phyloP scores from a whole-genome alignment of 2,888 invertebrate species.

The Osedax frankpressi region DNA sequence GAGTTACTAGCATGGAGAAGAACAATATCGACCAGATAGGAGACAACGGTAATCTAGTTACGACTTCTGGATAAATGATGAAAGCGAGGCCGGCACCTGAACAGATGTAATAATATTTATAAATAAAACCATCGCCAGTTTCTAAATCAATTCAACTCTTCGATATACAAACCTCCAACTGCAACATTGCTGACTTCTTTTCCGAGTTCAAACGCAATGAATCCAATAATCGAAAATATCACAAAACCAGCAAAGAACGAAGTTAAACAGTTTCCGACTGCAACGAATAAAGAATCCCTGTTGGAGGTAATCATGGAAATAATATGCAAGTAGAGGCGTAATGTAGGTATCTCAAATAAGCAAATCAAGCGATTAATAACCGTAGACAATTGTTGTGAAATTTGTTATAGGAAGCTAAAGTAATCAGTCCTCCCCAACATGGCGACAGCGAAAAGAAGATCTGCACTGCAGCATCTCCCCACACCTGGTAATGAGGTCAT shows the following conservation, averaged over 20 bases:
- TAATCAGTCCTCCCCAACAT: constrained; percentile 74
- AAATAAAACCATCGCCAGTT: too few relatives aligned
- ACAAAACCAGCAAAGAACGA: constrained; percentile 43
- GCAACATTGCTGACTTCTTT: constrained; percentile 35
- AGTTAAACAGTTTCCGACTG: constrained; percentile 38
- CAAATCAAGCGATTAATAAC: too few relatives aligned
- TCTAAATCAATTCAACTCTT: too few relatives aligned
- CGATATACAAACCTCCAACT: constrained; percentile 31
- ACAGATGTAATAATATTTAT: not conserved
- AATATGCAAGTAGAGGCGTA: too few relatives aligned
- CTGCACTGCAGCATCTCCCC: constrained; percentile 54
- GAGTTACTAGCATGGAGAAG: constrained; percentile 38
- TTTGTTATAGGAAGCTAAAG: constrained; percentile 70
- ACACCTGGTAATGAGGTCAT: constrained; percentile 33
- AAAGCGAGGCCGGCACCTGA: constrained; percentile 61
- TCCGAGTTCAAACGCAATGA: constrained; percentile 37
- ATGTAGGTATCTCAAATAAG: not conserved
- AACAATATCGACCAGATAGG: constrained; percentile 63
- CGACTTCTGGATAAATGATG: constrained; percentile 70
- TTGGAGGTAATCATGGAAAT: too few relatives aligned
- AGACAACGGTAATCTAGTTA: constrained; percentile 63
- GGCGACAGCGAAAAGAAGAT: constrained; percentile 75
- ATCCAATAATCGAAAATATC: constrained; percentile 42
- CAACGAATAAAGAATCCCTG: constrained; percentile 40
- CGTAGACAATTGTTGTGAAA: constrained; percentile 58